Base-by-base conservation (phyloP, 1,140 invertebrate species). In the Uloborus diversus region DNA sequence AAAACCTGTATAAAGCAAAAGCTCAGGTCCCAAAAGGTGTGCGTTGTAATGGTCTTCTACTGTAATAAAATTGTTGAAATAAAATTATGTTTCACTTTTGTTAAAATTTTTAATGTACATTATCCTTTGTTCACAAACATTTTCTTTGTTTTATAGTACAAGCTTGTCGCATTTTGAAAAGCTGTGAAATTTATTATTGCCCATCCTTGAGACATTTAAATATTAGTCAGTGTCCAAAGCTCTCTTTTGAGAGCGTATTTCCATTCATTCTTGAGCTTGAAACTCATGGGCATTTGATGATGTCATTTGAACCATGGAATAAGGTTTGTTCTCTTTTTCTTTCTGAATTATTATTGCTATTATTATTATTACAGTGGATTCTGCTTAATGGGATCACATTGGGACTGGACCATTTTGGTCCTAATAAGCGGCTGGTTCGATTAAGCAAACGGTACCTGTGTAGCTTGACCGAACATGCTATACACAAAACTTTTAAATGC, bases 151-250 rank as follows among this genome's bases (percentile, higher is more conserved):
- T 81, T 79, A 51, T 57, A 81, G 80, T 81, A 47, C 62, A 81
- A 35, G 73, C 80, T 47, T 81, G 80, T 42, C 62, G 73, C 5
- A 81, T 81, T 28, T 33, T 81, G 13, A 66, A 71, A 51, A 27
- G 23, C 17, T 57, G 79, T n/a, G 53, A 75, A 14, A 20, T 81
- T 3, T 7, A 49, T 13, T 42, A 57, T n/a, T 69, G 65, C 53
- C 73, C 73, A 23, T 14, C 11, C 33, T 27, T 81, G 32, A 42
- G 42, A 25, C 27, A 53, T 35, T 20, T 81, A 5, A 56, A 62
- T 56, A 61, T 81, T 14, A 61, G 61, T 20, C 65, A 81, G 35
- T 81, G 80, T 57, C 80, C 80, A 9, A 81, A 81, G 42, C n/a
- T 81, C 11, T 30, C 11, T 25, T 14, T 70, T 3, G 27, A 51